Evolutionary conservation across 2,888 invertebrate species (phyloP).

Genomic region (Odontomyia ornata): DNA sequence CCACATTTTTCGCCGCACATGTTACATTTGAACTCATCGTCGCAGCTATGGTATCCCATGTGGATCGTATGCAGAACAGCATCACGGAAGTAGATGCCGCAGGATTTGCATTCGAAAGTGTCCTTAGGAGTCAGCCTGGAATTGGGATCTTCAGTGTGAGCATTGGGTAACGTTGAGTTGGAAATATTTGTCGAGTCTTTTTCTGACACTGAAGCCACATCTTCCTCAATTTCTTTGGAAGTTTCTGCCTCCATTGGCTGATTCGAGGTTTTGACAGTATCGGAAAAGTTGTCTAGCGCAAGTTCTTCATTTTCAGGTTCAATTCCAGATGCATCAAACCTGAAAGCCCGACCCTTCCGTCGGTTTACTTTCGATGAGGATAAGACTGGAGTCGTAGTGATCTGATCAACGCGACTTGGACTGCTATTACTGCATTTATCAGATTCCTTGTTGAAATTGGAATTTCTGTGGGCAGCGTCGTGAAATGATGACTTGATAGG

Average conservation of each 20-base stretch:
- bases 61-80: too few species aligned
- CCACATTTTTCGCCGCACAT: too few species aligned
- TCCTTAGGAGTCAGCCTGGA: too few species aligned
- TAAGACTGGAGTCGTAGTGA: conserved; percentile 53
- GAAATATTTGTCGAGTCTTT: too few species aligned
- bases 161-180: too few species aligned
- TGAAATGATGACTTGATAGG: conserved; percentile 55
- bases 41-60: too few species aligned
- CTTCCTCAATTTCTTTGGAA: not conserved
- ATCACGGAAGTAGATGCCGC: too few species aligned
- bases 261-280: not conserved
- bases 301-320: conserved; percentile 59
- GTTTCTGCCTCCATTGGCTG: not conserved
- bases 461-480: not conserved
- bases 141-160: too few species aligned
- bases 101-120: too few species aligned
- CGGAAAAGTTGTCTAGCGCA: conserved; percentile 22
- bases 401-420: conserved; percentile 14
- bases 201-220: not conserved
- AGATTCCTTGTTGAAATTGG: not conserved
- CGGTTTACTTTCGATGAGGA: conserved; percentile 65
- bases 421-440: not conserved
- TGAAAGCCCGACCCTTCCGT: conserved; percentile 87
- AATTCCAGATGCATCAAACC: conserved; percentile 71
- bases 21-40: too few species aligned